Conservation (phyloP, 2,888 invertebrate species). For the Noctua janthe region DNA sequence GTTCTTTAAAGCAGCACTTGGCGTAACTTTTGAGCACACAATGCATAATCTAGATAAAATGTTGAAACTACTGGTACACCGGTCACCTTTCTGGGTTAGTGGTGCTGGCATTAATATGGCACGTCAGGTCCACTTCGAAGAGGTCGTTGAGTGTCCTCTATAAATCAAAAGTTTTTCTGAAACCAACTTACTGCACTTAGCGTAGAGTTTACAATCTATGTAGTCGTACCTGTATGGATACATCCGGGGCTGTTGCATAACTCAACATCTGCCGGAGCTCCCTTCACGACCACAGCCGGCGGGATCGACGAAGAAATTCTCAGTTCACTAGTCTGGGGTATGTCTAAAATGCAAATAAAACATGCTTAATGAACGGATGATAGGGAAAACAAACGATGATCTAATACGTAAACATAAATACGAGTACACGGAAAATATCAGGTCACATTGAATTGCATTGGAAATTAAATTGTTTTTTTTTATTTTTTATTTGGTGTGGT, state of each 20-base stretch:
- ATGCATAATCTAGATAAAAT: not conserved
- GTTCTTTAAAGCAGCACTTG: not conserved
- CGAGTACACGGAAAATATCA: not conserved
- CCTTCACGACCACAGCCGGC: conserved; percentile 79
- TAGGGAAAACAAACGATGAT: conserved; percentile 20
- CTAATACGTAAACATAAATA: not conserved
- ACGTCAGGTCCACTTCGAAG: not conserved
- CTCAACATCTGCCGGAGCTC: conserved; percentile 73
- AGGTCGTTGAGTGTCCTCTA: not conserved
- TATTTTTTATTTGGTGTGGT: not conserved
- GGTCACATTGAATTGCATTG: not conserved
- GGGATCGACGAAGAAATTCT: conserved; percentile 84
- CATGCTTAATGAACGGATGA: conserved; percentile 66
- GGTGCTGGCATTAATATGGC: not conserved
- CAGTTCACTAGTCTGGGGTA: conserved; percentile 88
- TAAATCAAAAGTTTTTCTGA: not conserved
- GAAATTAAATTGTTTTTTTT: not conserved
- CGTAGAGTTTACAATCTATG: not conserved
- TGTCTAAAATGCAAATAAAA: conserved; percentile 81
- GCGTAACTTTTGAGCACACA: not conserved
- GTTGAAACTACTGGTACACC: not conserved
- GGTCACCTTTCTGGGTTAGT: not conserved
- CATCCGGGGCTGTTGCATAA: conserved; percentile 95
- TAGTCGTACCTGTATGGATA: conserved; percentile 92
- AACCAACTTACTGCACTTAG: not conserved